A percentile compares a stretch with the other conserved stretches of the same genome.
Conservation (phyloP, 2,888 invertebrate genomes). For the Tachina fera region DNA sequence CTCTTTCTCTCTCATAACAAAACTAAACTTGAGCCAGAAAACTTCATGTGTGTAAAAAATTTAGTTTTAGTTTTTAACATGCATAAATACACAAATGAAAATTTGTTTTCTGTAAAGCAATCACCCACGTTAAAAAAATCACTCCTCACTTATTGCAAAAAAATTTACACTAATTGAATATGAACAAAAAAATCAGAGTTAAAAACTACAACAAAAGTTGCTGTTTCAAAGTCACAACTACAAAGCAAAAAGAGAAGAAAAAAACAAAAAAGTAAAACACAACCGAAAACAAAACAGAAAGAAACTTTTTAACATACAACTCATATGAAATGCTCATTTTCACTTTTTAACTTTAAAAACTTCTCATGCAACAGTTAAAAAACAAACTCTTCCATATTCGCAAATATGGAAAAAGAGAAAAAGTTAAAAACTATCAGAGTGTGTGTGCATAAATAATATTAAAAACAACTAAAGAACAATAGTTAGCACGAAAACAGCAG, state of each 20-base stretch:
- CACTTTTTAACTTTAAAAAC: slow-evolving; percentile 49
- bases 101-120: too few relatives aligned
- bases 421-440: background rate
- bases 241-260: slow-evolving; percentile 1
- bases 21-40: too few relatives aligned
- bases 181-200: background rate
- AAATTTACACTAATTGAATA: slow-evolving; percentile 10
- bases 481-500: slow-evolving; percentile 6
- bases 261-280: background rate
- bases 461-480: slow-evolving; percentile 8
- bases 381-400: background rate
- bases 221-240: slow-evolving; percentile 56
- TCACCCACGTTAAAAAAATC: background rate
- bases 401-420: background rate
- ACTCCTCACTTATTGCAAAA: background rate
- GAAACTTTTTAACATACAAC: slow-evolving; percentile 44
- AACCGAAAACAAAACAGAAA: background rate
- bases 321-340: slow-evolving; percentile 59
- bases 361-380: slow-evolving; percentile 36
- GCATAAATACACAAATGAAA: too few relatives aligned
- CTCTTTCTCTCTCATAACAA: too few relatives aligned
- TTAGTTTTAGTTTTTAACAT: too few relatives aligned
- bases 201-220: background rate
- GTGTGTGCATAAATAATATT: background rate
- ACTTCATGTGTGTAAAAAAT: too few relatives aligned